phyloP scores from a whole-genome alignment of 1,140 invertebrate species.

The Cataglyphis hispanica region DNA sequence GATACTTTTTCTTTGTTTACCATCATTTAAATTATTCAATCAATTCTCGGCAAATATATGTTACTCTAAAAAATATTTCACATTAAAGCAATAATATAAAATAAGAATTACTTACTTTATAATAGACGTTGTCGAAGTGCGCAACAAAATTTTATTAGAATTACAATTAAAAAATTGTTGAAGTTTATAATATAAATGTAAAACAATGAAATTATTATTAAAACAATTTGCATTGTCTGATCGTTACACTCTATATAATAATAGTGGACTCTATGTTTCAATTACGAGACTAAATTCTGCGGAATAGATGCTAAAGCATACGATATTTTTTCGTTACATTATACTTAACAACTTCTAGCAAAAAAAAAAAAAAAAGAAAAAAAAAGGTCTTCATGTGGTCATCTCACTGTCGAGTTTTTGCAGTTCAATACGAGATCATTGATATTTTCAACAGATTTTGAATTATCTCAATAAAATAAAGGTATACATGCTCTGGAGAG shows the following conservation, averaged over 20 bases:
- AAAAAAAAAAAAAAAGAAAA: too few relatives aligned
- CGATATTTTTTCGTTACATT: background rate
- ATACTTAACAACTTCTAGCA: background rate
- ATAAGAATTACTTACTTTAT: background rate
- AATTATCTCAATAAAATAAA: conserved; percentile 50
- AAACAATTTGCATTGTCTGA: background rate
- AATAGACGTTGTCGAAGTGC: background rate
- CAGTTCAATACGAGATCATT: background rate
- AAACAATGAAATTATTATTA: background rate
- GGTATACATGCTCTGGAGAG: conserved; percentile 27
- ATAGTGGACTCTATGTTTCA: background rate
- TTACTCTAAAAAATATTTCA: conserved; percentile 6
- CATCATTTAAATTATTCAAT: background rate
- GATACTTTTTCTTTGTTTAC: background rate
- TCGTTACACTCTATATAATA: conserved; percentile 17
- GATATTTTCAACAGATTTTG: conserved; percentile 65
- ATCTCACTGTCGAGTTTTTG: background rate
- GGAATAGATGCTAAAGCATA: background rate
- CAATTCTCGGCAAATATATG: background rate
- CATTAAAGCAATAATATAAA: background rate
- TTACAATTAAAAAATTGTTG: background rate
- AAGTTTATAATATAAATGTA: background rate
- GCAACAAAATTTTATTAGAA: background rate
- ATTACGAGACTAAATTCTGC: background rate
- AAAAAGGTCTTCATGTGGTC: background rate